Evolutionary conservation across 2,797 vertebrate genomes (phyloP).

Genomic region (Echeneis naucrates): DNA sequence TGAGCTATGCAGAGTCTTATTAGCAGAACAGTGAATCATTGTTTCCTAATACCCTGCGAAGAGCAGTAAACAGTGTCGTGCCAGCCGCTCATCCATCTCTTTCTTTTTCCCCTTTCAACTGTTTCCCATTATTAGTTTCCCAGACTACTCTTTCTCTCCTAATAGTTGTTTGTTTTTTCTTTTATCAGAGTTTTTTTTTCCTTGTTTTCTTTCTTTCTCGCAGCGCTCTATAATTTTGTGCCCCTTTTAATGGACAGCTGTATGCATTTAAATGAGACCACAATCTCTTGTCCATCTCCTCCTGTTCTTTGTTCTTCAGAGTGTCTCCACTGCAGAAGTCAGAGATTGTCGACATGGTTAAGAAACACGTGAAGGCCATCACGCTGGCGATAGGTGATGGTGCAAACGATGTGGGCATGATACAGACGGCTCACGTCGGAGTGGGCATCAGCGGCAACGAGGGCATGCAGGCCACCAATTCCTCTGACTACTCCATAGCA

Average conservation of each 20-base stretch:
- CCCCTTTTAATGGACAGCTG: conserved; percentile 14
- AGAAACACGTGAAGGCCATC: conserved; percentile 97
- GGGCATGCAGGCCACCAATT: conserved; percentile 99
- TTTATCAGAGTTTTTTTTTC: conserved; percentile 3
- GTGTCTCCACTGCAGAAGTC: conserved; percentile 99
- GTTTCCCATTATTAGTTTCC: conserved; percentile 38
- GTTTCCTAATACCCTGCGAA: conserved; percentile 59
- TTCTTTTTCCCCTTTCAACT: conserved; percentile 31
- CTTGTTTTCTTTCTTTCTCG: conserved; percentile 23
- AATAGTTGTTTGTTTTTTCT: conserved; percentile 6
- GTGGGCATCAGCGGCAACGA: conserved; percentile 98
- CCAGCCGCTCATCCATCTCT: conserved; percentile 32
- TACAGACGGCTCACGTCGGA: conserved; percentile 97
- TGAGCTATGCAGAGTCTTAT: conserved; percentile 46
- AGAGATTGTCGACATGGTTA: conserved; percentile 99
- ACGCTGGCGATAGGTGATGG: conserved; percentile 98
- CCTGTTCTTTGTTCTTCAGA: conserved; percentile 77
- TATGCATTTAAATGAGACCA: conserved; percentile 21
- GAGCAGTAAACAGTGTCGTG: conserved; percentile 53
- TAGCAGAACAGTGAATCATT: conserved; percentile 68
- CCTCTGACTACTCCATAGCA: conserved; percentile 97
- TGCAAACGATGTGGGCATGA: conserved; percentile 99
- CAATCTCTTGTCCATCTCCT: neutral
- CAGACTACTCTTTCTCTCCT: conserved; percentile 17
- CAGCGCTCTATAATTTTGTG: conserved; percentile 14